A percentile compares a stretch with the other conserved stretches of the same genome.
phyloP scores from a whole-genome alignment of 1,140 invertebrate species.

The Drosophila saltans region DNA sequence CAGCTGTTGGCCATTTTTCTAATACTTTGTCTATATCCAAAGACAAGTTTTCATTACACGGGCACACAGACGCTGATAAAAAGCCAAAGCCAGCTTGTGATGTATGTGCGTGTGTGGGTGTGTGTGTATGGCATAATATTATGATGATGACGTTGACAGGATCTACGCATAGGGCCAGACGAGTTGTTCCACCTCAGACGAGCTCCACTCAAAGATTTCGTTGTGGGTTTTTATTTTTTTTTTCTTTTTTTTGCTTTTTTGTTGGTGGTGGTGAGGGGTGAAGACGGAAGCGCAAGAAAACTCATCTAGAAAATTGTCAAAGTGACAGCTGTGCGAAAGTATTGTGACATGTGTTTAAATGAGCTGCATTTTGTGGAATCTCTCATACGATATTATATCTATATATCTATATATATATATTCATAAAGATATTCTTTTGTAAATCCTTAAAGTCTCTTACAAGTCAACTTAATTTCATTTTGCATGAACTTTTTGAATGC shows the following conservation, averaged over 20 bases:
- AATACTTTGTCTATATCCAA: constrained; percentile 59
- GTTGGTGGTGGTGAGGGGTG: neutral
- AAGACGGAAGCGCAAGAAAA: constrained; percentile 62
- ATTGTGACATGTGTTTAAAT: constrained; percentile 82
- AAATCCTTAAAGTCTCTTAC: constrained; percentile 60
- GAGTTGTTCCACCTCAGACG: constrained; percentile 30
- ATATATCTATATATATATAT: neutral
- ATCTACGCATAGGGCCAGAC: constrained; percentile 66
- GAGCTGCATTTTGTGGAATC: constrained; percentile 63
- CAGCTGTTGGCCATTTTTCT: constrained; percentile 68
- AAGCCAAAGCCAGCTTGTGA: constrained; percentile 32
- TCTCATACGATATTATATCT: constrained; percentile 3
- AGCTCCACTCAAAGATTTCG: constrained; percentile 38
- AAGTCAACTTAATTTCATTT: constrained; percentile 64
- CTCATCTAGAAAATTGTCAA: constrained; percentile 82
- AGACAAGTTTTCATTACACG: constrained; percentile 76
- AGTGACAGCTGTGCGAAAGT: constrained; percentile 79
- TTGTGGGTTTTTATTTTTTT: neutral
- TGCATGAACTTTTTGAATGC: constrained; percentile 67
- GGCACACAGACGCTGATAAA: constrained; percentile 31
- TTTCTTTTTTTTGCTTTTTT: neutral
- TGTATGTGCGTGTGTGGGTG: constrained; percentile 6
- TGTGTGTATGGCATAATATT: constrained; percentile 44
- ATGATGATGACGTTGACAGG: constrained; percentile 74
- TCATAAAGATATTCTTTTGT: constrained; percentile 11